Base-by-base conservation (phyloP, 2,797 vertebrate genomes). In the Gymnothorax javanicus region DNA sequence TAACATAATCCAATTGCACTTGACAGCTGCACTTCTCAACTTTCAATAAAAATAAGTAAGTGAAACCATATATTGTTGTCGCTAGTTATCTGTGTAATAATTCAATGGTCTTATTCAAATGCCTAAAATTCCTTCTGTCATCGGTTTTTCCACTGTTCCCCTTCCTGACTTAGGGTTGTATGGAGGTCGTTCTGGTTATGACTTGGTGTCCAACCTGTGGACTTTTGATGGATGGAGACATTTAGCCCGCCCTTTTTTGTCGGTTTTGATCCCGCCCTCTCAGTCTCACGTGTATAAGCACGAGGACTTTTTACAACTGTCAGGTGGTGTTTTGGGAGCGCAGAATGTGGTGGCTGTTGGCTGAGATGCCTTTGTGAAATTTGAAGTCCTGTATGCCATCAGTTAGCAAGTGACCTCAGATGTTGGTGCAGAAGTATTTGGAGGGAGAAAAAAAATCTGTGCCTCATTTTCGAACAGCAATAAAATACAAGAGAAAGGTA, bases 21-120 rank as follows among this genome's bases (percentile, higher is more conserved):
- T 97, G 97, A 98, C 96, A 97, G 97, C 97, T 97, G 97, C 97
- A 97, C 97, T 97, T 98, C 97, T 96, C 95, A 95, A 96, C 95
- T 96, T 96, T 97, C 94, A 98, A 99, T 98, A 98, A 99, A 97
- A 96, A 91, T 77, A 64, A 89, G 88, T 92, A 91, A 84, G 84
- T 89, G 91, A 91, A 92, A 83, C 50, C 57, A 84, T 2, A 25
- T 69, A 62, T 87, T 62, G 87, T 56, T 86, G 50, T 67, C 5
- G 54, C 4, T 52, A 23, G 33, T n/a, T 60, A 27, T 58, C 4
- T 83, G 25, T 25, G 82, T 83, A 15, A 12, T 20, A 60, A 25
- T 17, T 60, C 11, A 6, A 75, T 33, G 15, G 73, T 54, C 50
- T 81, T 20, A 54, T 81, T 81, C n/a, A 2, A 9, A 23, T n/a